Conservation (phyloP, 2,797 vertebrate species). For the Gallinago stenura region DNA sequence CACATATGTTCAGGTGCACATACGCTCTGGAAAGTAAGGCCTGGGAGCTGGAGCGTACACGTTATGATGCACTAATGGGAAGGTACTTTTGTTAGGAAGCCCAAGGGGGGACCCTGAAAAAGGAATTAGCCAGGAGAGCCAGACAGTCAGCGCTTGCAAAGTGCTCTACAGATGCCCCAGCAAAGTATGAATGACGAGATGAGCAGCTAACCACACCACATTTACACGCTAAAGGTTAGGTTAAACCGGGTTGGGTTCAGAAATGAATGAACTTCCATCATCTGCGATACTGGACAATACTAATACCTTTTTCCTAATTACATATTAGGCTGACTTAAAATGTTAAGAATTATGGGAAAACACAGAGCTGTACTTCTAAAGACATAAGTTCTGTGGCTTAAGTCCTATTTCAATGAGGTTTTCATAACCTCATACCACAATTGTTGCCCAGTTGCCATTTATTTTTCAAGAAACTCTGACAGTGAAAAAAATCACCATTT, state of each 20-base stretch:
- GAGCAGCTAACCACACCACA: not conserved
- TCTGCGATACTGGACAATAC: not conserved
- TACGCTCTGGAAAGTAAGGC: not conserved
- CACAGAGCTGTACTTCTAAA: not conserved
- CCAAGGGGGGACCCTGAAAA: not conserved
- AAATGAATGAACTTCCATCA: not conserved
- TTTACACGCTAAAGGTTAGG: not conserved
- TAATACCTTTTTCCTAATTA: not conserved
- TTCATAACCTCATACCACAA: not conserved
- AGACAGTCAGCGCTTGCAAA: not conserved
- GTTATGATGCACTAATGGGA: not conserved
- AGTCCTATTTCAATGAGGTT: not conserved
- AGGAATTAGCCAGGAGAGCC: not conserved
- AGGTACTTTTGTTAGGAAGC: not conserved
- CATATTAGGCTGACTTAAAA: not conserved
- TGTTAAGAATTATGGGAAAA: not conserved
- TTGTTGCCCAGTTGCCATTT: not conserved
- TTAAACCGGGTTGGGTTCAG: not conserved
- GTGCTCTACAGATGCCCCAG: not conserved
- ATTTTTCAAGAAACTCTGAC: not conserved
- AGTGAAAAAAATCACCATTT: not conserved
- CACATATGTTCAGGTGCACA: not conserved
- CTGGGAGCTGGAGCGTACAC: rapidly evolving
- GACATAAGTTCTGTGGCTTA: not conserved
- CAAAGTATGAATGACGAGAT: not conserved